A percentile compares a stretch with the other conserved stretches of the same genome.
Evolutionary conservation across 2,113 vertebrate genomes (phyloP).

Genomic region (sheep (Ovis aries)): ARS-UI_Ramb_v3.0 NC_056055.1:93578501-93579000

Average conservation of each 20-base stretch:
- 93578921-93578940: neutral
- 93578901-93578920: neutral
- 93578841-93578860: neutral
- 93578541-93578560: neutral
- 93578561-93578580: neutral
- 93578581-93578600: neutral
- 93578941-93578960: neutral
- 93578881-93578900: neutral
- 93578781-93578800: neutral
- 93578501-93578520: neutral
- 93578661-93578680: neutral
- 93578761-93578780: neutral
- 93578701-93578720: neutral
- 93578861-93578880: neutral
- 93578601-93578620: neutral
- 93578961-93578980: neutral
- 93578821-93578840: neutral
- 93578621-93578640: neutral
- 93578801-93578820: neutral
- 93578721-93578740: neutral
- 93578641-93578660: neutral
- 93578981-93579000: neutral
- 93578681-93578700: neutral
- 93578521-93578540: neutral
- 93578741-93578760: neutral